These are phyloP conservation scores for Anguilla marmorata DNA, from an alignment of 2,797 vertebrate genomes.

Conservation along the genomic window DNA sequence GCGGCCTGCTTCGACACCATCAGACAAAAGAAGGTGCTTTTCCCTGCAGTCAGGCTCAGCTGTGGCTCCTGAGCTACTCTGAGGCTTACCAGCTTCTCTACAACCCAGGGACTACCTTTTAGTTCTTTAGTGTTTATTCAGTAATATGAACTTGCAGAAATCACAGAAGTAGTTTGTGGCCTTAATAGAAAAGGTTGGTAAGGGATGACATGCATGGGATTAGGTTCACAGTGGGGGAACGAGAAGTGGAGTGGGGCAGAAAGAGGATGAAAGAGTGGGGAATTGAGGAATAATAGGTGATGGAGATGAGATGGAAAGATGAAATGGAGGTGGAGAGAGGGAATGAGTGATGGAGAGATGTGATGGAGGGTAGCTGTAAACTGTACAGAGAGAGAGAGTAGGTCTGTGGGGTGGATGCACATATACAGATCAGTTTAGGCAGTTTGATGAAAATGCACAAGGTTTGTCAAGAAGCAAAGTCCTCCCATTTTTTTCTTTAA, in stretches of 20 bases:
- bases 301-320: background rate
- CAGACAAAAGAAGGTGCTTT: constrained; percentile 78
- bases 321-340: background rate
- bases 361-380: background rate
- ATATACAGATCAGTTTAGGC: background rate
- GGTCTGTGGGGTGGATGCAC: background rate
- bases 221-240: too few relatives aligned
- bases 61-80: background rate
- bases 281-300: background rate
- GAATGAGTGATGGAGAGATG: background rate
- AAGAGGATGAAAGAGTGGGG: background rate
- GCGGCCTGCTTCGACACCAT: constrained; percentile 87
- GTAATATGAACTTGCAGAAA: background rate
- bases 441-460: background rate
- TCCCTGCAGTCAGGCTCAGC: background rate
- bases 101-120: background rate
- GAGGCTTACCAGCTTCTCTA: constrained; percentile 31
- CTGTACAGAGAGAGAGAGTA: background rate
- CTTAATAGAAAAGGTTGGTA: background rate
- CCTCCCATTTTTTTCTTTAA: too few relatives aligned
- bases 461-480: background rate
- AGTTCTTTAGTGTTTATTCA: background rate
- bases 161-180: constrained; percentile 38
- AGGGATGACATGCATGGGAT: too few relatives aligned
- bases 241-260: background rate